Evolutionary conservation across 1,140 invertebrate genomes (phyloP).

Genomic region (Eueides isabella): DNA sequence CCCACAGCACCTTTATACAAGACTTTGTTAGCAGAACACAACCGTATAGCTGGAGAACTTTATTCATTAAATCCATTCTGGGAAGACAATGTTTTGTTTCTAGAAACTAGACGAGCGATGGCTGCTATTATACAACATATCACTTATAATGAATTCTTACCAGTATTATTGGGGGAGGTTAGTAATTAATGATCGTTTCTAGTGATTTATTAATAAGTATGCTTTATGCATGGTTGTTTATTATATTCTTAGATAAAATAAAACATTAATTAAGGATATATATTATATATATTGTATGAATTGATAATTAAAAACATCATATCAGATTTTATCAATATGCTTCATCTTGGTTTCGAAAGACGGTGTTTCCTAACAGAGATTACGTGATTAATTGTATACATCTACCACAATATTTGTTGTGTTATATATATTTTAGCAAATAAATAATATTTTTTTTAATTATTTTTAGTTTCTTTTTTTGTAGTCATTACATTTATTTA

Average conservation of each 20-base stretch:
- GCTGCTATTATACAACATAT: conserved; percentile 93
- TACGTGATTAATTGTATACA: too few relatives aligned
- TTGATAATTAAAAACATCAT: too few relatives aligned
- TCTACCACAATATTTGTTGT: too few relatives aligned
- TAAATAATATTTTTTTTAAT: too few relatives aligned
- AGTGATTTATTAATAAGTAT: not conserved
- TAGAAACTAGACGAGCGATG: conserved; percentile 90
- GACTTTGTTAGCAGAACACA: conserved; percentile 90
- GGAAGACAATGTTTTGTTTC: conserved; percentile 91
- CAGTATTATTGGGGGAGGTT: conserved; percentile 88
- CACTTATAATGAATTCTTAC: conserved; percentile 93
- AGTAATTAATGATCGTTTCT: conserved; percentile 29
- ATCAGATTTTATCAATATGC: too few relatives aligned
- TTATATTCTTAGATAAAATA: too few relatives aligned
- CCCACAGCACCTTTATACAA: conserved; percentile 84
- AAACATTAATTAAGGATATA: too few relatives aligned
- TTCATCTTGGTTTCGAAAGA: too few relatives aligned
- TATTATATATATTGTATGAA: too few relatives aligned
- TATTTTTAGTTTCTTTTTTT: too few relatives aligned
- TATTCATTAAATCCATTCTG: conserved; percentile 91
- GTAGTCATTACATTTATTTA: not conserved
- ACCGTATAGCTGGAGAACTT: conserved; percentile 89
- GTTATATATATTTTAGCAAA: too few relatives aligned
- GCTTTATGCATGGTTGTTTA: not conserved
- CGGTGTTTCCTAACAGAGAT: too few relatives aligned